Base-by-base conservation (phyloP, 2,888 invertebrate genomes). In the Drosophila rubida region DNA sequence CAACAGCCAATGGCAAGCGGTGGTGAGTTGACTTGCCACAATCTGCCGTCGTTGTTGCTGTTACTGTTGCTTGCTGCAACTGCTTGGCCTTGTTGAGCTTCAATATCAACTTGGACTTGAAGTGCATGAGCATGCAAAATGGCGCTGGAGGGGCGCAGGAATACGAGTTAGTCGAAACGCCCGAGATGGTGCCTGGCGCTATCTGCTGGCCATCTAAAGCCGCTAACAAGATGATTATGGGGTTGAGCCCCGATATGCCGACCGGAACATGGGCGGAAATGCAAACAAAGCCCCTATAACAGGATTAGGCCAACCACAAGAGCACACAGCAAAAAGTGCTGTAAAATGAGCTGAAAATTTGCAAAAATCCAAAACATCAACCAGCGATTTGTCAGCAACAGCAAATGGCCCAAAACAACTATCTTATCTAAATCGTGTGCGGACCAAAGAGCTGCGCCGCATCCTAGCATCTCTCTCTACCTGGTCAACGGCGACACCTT, bases 341-440 rank as follows among this genome's bases (percentile, higher is more conserved):
- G 59, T 48, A 41, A 27, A 42, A 32, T 22, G 11, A 19, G 9
- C 23, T 2, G 19, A 44, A 78, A 77, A 87, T 81, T 87, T 84
- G 88, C 78, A 69, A 80, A 80, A 74, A 89, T 75, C 66, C 63
- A 37, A 51, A 61, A 48, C 41, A 63, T 58, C 35, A 59, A 53
- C 50, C 78, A 73, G 78, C 58, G 63, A 90, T 90, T 90, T 90
- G 90, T 90, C 90, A 90, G 90, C 90, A 2, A 6, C 25, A 88
- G 63, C 67, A 76, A 63, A 68, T 61, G 61, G 50, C 32, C 49
- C 32, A 32, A 27, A 78, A 37, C 49, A 68, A 60, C 35, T 39
- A 77, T 87, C 80, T 89, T 84, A 89, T 88, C 90, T 80, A 78
- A 86, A 88, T 87, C 81, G 69, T 39, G 14, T 37, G 30, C 39